Evolutionary conservation across 2,113 vertebrate species (phyloP), one percentile per base, ranked within the genome.

Genomic region (Lasiurus cinereus): DNA sequence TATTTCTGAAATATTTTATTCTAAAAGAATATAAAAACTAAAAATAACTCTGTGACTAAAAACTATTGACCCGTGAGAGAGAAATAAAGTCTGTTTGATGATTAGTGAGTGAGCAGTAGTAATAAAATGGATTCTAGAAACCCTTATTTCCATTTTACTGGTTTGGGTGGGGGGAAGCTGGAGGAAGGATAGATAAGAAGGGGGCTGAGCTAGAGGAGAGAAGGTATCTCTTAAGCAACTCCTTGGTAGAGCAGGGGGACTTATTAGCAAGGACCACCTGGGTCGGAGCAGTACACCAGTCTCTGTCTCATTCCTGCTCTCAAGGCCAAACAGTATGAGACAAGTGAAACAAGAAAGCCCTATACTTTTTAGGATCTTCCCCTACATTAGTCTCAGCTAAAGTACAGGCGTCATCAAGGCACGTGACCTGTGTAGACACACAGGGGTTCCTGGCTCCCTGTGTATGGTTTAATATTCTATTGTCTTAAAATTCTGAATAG

Each of bases 41-140:
- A 77, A 70, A 83, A 78, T 72, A 19, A 29, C 70, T 67, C 31
- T 76, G 56, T 52, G 70, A n/a, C 52, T 39, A 36, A 70, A 78
- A 83, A 46, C 12, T 43, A 21, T 15, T 92, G 78, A 52, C 39
- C n/a, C 27, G 2, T 21, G 39, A 77, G 69, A 83, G 24, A 59
- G 69, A 76, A 83, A 73, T 62, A 16, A 82, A 66, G 39, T 43
- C 69, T 91, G 73, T 79, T 36, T 22, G 66, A 86, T 13, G 36
- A 74, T 31, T 11, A 87, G 48, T 50, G 54, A 87, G 48, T 50
- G 54, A n/a, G 69, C 33, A 76, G n/a, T 21, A 74, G 76, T 83
- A 76, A 82, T 74, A 67, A 87, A 82, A 83, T 24, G 19, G 69
- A 88, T 82, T 29, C 67, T 27, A 82, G 69, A n/a, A 88, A 83